Evolutionary conservation across 2,888 invertebrate genomes (phyloP), one percentile per base, ranked within the genome.

Genomic region (Philopedon plagiatum): DNA sequence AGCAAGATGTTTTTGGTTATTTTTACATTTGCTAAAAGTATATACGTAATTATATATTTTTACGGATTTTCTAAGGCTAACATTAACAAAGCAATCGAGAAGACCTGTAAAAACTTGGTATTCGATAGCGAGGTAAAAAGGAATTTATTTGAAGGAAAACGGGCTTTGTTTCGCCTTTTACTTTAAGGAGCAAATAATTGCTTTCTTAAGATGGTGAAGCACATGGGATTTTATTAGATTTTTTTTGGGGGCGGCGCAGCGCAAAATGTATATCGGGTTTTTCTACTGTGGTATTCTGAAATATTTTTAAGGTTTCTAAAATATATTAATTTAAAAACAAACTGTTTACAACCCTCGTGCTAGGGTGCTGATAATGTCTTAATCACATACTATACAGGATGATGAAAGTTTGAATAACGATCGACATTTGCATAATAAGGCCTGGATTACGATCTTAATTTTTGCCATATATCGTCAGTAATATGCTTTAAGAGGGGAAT

Each of bases 71-170:
- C 26, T 29, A 18, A 5, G 15, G 51, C 49, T 54, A 54, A 54
- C 51, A 11, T 18, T 54, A 29, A 54, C 15, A 54, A 54, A 29
- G 51, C 29, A 54, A 54, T 54, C 29, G 51, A 11, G 51, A 29
- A 54, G 51, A 29, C 51, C 51, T 54, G 29, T 8, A 26, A 18
- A 54, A 54, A 54, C 51, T 54, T 54, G 29, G 51, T 54, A 54
- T 54, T 54, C 51, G 51, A 54, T 54, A 54, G 51, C 29, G 29
- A 26, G 29, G 29, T 9, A 54, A 54, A 23, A 54, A 29, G 51
- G 18, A 54, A 29, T 54, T 54, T 32, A 29, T 54, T 54, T 29
- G 18, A 29, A 3, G 29, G 11, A 54, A 29, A 29, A 13, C 51
- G 9, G 29, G 13, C 51, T 54, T 54, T 54, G 51, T 54, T 54